Base-by-base conservation (phyloP, 1,140 invertebrate species). In the Oryzaephilus surinamensis region DNA sequence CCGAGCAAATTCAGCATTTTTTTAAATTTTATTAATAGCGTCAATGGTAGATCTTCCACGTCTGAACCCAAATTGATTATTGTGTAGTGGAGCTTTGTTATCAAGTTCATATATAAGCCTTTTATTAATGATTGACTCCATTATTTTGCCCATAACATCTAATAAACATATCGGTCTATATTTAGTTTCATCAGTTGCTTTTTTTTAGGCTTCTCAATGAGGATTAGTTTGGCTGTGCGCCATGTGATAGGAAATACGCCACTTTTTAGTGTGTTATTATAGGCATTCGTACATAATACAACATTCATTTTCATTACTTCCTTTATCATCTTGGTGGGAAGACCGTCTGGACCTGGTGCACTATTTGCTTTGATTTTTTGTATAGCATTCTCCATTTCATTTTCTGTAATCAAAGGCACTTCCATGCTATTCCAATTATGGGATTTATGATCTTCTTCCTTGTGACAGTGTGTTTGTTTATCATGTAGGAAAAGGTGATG, bases 1-100 rank as follows among this genome's bases (percentile, higher is more conserved):
- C n/a, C n/a, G n/a, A n/a, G n/a, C n/a, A n/a, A n/a, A n/a, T 11
- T 20, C 8, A 6, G 30, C 30, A 7, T 14, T 32, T 15, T 32
- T 15, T 2, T 34, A 4, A 12, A 45, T 18, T 12, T 16, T 3
- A 20, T 35, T 19, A 4, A 46, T 15, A 2, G 46, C 43, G 10
- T 42, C 29, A 4, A 43, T 16, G 3, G 46, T 42, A 3, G 26
- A 38, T 30, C 21, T 35, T 8, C 39, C 39, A 24, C 28, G 16
- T 16, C 39, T 13, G 20, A 41, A 37, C 10, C 33, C 38, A 37
- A 26, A 41, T 26, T 36, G 26, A 14, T 16, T 32, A 10, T 37
- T 6, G 11, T 19, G 15, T 6, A 41, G 26, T 8, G 20, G 19
- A 17, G 17, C 15, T 17, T 17, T 16, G 2, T 29, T 28, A 11